A percentile compares a stretch with the other conserved stretches of the same genome.
Evolutionary conservation across 2,888 invertebrate species (phyloP).

Genomic region (Tenthredo scrophulariae): DNA sequence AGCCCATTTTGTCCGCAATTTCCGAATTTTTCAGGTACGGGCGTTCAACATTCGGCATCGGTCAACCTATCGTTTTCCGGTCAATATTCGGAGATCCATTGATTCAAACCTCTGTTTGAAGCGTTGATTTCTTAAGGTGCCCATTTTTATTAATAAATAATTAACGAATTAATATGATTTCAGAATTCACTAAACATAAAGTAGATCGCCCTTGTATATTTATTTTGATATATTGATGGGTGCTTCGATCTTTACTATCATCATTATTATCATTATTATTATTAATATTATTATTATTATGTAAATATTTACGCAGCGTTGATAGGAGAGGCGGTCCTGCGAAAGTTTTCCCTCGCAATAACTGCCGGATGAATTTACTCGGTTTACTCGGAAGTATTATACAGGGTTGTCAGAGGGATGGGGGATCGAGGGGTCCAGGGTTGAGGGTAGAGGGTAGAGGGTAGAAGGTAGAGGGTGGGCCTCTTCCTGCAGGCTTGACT

Average conservation of each 20-base stretch:
- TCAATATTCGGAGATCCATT: too few species aligned
- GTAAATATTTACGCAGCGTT: constrained; percentile 29
- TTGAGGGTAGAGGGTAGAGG: constrained; percentile 2
- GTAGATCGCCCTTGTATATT: neutral
- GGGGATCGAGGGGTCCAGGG: neutral
- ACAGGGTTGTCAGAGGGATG: constrained; percentile 22
- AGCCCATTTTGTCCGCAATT: too few species aligned
- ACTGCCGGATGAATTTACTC: constrained; percentile 52
- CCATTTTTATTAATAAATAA: neutral
- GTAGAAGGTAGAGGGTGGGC: constrained; percentile 25
- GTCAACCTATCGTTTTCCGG: too few species aligned
- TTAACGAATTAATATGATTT: neutral
- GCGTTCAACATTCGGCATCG: too few species aligned
- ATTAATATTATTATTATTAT: neutral
- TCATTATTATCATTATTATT: neutral
- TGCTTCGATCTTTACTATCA: neutral
- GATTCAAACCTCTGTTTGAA: too few species aligned
- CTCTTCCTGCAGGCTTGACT: constrained; percentile 52
- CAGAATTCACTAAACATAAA: neutral
- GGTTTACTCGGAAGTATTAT: constrained; percentile 53
- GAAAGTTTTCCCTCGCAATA: constrained; percentile 47
- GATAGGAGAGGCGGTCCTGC: neutral
- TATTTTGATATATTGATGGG: neutral
- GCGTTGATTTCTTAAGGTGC: neutral
- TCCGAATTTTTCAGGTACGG: too few species aligned